Percentiles rank a stretch among this genome's conserved stretches.
Evolutionary conservation across 2,888 invertebrate species (phyloP).

Genomic region (Linnaemya tessellans): DNA sequence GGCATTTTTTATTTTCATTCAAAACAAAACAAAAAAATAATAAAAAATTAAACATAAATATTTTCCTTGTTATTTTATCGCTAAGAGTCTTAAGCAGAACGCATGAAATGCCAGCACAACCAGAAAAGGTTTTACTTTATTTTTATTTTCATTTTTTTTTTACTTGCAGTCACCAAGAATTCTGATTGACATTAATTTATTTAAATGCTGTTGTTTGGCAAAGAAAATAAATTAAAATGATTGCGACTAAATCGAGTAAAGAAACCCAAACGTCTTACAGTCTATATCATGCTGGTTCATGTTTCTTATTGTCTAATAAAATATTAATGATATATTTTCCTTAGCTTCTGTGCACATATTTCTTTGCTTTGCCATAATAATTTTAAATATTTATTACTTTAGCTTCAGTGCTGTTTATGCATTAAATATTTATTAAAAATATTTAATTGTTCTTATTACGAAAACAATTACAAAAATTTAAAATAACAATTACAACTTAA

Average conservation of each 20-base stretch:
- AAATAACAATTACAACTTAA: constrained; percentile 48
- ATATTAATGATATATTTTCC: constrained; percentile 14
- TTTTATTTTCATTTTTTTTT: neutral
- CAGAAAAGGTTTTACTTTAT: neutral
- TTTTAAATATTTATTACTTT: constrained; percentile 3
- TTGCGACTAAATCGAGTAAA: constrained; percentile 2
- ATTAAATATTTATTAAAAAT: constrained; percentile 41
- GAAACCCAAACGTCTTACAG: constrained; percentile 34
- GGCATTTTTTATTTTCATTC: neutral
- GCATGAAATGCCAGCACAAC: neutral
- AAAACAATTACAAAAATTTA: constrained; percentile 24
- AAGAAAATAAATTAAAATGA: constrained; percentile 46
- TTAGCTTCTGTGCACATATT: neutral
- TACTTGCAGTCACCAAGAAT: constrained; percentile 37
- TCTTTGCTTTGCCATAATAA: neutral
- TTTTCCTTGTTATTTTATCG: neutral
- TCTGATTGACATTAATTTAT: constrained; percentile 69
- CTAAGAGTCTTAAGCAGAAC: neutral
- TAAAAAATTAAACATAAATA: neutral
- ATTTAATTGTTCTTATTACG: neutral
- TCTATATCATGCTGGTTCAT: constrained; percentile 55
- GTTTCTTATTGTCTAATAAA: constrained; percentile 38
- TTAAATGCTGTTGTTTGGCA: constrained; percentile 54
- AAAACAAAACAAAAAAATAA: neutral
- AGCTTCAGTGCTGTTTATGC: neutral